phyloP scores from a whole-genome alignment of 2,888 invertebrate genomes.

The Tipula lateralis region DNA sequence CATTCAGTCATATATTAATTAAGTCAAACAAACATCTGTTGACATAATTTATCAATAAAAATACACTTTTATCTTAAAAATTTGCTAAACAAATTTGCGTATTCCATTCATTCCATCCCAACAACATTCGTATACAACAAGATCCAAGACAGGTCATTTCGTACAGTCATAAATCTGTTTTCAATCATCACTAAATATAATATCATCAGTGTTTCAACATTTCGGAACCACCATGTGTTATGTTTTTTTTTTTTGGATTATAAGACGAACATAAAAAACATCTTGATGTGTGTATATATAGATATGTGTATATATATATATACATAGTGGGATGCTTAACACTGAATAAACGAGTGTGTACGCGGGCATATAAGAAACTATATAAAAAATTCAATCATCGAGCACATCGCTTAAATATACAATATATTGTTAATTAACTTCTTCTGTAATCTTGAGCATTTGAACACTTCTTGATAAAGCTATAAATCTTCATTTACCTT shows the following conservation, averaged over 20 bases:
- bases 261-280: not conserved
- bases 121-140: not conserved
- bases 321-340: not conserved
- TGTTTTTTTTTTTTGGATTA: not conserved
- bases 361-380: not conserved
- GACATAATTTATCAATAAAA: not conserved
- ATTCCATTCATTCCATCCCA: not conserved
- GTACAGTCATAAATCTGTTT: not conserved
- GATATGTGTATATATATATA: not conserved
- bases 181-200: not conserved
- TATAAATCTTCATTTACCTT: conserved; percentile 19
- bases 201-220: not conserved
- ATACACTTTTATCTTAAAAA: not conserved
- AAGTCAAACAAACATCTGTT: conserved; percentile 3
- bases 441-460: not conserved
- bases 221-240: not conserved
- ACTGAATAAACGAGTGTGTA: not conserved
- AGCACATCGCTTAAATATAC: not conserved
- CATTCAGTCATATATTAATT: not conserved
- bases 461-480: not conserved
- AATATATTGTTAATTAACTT: not conserved
- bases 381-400: not conserved
- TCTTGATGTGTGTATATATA: not conserved
- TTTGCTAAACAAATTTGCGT: conserved; percentile 1
- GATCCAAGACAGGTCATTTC: not conserved